Conservation (phyloP, 2,888 invertebrate genomes). For the Orchesella flavescens region DNA sequence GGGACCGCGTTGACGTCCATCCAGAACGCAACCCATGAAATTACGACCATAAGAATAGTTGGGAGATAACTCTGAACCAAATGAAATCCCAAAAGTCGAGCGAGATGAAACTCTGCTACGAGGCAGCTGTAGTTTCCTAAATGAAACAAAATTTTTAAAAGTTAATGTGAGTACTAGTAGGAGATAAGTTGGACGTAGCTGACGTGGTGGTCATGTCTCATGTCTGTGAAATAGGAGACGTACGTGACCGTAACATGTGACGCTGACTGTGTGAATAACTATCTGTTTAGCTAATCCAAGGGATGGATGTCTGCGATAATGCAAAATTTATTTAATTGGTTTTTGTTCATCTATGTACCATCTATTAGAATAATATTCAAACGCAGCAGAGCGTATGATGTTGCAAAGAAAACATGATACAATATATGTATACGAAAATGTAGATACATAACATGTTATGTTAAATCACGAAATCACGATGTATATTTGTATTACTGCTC, state of each 20-base stretch:
- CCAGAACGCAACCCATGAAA: slow-evolving; percentile 76
- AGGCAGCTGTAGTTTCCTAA: slow-evolving; percentile 77
- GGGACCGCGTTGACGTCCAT: slow-evolving; percentile 77
- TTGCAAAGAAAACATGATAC: too few relatives aligned
- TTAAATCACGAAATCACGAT: too few relatives aligned
- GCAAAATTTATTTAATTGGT: neutral
- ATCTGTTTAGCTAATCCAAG: neutral
- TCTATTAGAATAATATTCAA: too few relatives aligned
- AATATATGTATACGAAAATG: too few relatives aligned
- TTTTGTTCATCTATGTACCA: too few relatives aligned
- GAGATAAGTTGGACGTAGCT: neutral
- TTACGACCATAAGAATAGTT: slow-evolving; percentile 77
- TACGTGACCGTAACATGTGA: neutral
- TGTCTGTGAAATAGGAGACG: neutral
- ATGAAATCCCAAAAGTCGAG: slow-evolving; percentile 77
- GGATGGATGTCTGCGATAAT: too few relatives aligned
- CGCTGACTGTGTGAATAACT: neutral
- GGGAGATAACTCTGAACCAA: slow-evolving; percentile 78
- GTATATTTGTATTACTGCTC: too few relatives aligned
- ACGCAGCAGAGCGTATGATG: too few relatives aligned
- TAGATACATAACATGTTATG: too few relatives aligned
- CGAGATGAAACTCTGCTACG: slow-evolving; percentile 76
- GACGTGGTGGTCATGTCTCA: too few relatives aligned
- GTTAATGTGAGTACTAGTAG: neutral
- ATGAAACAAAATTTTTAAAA: slow-evolving; percentile 16